phyloP scores from a whole-genome alignment of 2,797 vertebrate genomes.

The Salmo trutta region DNA sequence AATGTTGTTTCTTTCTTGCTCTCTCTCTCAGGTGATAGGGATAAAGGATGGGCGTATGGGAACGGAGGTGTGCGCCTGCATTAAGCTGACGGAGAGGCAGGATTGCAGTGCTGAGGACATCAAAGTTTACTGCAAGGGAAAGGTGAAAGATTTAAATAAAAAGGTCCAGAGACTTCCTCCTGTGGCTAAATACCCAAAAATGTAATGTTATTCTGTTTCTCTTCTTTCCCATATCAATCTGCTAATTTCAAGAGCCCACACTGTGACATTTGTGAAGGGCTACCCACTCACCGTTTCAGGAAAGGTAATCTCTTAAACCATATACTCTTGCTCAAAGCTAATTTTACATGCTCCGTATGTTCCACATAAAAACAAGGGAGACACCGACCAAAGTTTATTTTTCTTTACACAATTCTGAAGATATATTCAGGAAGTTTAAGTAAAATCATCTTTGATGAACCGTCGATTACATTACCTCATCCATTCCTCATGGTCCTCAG shows the following conservation, averaged over 20 bases:
- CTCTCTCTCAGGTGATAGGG: slow-evolving; percentile 84
- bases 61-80: slow-evolving; percentile 92
- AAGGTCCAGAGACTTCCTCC: slow-evolving; percentile 79
- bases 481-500: slow-evolving; percentile 26
- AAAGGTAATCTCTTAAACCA: slow-evolving; percentile 79
- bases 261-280: slow-evolving; percentile 80
- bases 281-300: slow-evolving; percentile 87
- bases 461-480: slow-evolving; percentile 7
- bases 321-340: not conserved
- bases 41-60: slow-evolving; percentile 87
- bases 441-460: slow-evolving; percentile 7
- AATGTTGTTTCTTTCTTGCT: not conserved
- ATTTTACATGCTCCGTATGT: not conserved
- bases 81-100: slow-evolving; percentile 75
- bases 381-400: not conserved
- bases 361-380: not conserved
- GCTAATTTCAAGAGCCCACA: slow-evolving; percentile 91
- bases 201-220: not conserved
- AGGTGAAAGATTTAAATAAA: slow-evolving; percentile 71
- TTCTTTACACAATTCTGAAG: too few relatives aligned
- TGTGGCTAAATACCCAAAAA: not conserved
- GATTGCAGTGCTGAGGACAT: slow-evolving; percentile 82
- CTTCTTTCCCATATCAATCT: slow-evolving; percentile 74
- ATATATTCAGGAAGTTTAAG: not conserved
- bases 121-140: slow-evolving; percentile 85